Evolutionary conservation across 2,888 invertebrate genomes (phyloP).

Genomic region (Drosophila siamana): DNA sequence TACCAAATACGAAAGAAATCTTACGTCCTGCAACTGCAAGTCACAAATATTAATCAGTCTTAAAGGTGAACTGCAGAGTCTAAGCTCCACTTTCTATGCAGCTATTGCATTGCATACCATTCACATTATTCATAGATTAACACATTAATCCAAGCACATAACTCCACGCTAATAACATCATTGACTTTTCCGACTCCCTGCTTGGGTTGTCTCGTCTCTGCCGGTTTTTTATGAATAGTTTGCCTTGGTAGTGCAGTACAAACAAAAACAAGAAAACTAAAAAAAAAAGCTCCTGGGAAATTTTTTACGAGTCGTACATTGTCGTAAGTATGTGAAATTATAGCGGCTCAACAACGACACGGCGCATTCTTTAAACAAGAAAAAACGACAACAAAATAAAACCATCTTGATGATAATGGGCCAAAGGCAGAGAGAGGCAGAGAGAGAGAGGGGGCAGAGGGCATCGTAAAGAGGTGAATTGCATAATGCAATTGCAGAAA

Average conservation of each 20-base stretch:
- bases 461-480: slow-evolving; percentile 28
- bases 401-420: slow-evolving; percentile 62
- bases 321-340: slow-evolving; percentile 56
- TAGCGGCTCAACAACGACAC: slow-evolving; percentile 44
- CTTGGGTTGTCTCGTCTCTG: slow-evolving; percentile 9
- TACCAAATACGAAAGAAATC: neutral
- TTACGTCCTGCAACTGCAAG: neutral
- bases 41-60: neutral
- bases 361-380: slow-evolving; percentile 61
- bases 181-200: slow-evolving; percentile 5
- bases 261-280: slow-evolving; percentile 14
- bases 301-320: slow-evolving; percentile 31
- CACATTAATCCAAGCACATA: slow-evolving; percentile 20
- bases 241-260: slow-evolving; percentile 8
- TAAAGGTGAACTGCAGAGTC: neutral
- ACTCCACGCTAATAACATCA: slow-evolving; percentile 12
- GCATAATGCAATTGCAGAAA: slow-evolving; percentile 68
- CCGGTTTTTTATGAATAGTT: slow-evolving; percentile 10
- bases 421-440: neutral
- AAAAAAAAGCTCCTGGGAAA: slow-evolving; percentile 57
- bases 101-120: slow-evolving; percentile 1
- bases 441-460: neutral
- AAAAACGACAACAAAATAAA: slow-evolving; percentile 33
- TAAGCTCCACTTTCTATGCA: slow-evolving; percentile 1
- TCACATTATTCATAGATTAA: slow-evolving; percentile 9